These are phyloP conservation scores for Mus musculus DNA, from an alignment of 2,113 vertebrate genomes.

Conservation along the genomic window DNA sequence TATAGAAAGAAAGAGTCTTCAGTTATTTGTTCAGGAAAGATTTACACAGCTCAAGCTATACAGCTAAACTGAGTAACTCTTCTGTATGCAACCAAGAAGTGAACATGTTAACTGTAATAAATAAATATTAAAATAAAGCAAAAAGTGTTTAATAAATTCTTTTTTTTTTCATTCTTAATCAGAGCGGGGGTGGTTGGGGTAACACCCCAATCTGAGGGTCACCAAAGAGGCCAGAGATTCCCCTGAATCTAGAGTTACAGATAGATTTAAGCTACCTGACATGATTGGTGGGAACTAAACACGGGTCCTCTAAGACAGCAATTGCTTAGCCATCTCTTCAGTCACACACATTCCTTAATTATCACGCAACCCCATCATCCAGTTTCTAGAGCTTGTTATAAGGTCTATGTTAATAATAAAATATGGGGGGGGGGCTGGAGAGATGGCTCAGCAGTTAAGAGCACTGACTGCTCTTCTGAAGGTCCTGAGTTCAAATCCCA, in stretches of 20 bases:
- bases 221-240: neutral
- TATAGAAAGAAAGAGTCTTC: neutral
- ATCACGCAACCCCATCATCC: neutral
- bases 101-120: neutral
- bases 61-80: neutral
- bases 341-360: neutral
- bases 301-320: neutral
- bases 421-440: neutral
- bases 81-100: neutral
- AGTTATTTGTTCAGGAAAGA: constrained; percentile 15
- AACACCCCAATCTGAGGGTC: neutral
- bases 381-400: neutral
- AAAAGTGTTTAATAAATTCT: neutral
- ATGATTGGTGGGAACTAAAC: neutral
- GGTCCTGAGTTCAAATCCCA: too few species aligned
- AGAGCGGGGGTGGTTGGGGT: too few species aligned
- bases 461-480: too few species aligned
- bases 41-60: neutral
- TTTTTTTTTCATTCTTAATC: neutral
- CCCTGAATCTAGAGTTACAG: neutral
- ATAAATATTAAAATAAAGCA: constrained; percentile 31
- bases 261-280: neutral
- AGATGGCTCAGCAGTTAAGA: too few species aligned
- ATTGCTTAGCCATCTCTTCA: neutral
- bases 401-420: constrained; percentile 4